Evolutionary conservation across 1,140 invertebrate genomes (phyloP).

Genomic region (Zaprionus inermis): DNA sequence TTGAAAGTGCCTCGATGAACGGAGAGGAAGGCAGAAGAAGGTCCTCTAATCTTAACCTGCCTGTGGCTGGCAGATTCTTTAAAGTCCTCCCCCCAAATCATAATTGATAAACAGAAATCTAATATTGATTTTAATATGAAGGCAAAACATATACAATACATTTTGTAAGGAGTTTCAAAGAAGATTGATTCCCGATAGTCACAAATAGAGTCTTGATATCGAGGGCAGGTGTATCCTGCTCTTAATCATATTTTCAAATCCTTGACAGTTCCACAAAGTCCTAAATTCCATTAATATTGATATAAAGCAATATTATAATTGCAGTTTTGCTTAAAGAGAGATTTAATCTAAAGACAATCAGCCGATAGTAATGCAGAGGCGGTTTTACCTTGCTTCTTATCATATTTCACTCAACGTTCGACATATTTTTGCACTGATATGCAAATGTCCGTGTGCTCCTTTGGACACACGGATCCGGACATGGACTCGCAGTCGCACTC

Average conservation of each 20-base stretch:
- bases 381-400: background rate
- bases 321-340: background rate
- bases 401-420: constrained; percentile 11
- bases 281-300: background rate
- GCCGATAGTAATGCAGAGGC: background rate
- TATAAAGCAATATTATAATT: background rate
- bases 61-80: background rate
- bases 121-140: background rate
- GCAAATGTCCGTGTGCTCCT: constrained; percentile 23
- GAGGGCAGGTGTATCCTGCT: too few relatives aligned
- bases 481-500: background rate
- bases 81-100: background rate
- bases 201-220: too few relatives aligned
- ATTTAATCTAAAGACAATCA: background rate
- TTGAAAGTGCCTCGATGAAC: constrained; percentile 13
- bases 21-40: background rate
- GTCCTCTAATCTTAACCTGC: constrained; percentile 4
- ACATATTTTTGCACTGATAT: constrained; percentile 28
- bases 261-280: too few relatives aligned
- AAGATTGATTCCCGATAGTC: too few relatives aligned
- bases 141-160: background rate
- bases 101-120: background rate
- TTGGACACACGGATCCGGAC: constrained; percentile 2
- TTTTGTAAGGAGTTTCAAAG: too few relatives aligned
- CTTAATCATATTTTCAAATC: too few relatives aligned